Evolutionary conservation across 2,113 vertebrate species (phyloP).

Genomic region (Numenius arquata): DNA sequence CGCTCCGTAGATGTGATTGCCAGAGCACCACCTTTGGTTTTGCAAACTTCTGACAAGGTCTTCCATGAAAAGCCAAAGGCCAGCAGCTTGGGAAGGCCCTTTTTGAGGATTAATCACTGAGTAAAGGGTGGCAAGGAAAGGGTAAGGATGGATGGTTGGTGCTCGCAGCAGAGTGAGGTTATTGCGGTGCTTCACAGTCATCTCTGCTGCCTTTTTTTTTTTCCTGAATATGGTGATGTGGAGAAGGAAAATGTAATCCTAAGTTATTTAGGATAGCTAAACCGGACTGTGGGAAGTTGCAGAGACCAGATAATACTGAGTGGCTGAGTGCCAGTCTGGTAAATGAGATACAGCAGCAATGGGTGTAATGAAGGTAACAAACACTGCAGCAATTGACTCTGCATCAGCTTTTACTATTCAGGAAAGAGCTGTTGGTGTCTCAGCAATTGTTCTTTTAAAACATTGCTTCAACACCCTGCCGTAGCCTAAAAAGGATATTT

Average conservation of each 20-base stretch:
- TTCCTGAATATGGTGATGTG: too few species aligned
- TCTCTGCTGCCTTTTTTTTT: not conserved
- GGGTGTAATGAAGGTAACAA: not conserved
- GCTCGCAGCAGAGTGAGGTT: fast-evolving
- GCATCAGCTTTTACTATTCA: not conserved
- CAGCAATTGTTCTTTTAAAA: not conserved
- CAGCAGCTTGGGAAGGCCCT: not conserved
- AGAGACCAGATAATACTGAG: not conserved
- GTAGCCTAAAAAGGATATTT: not conserved
- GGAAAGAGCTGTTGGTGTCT: not conserved
- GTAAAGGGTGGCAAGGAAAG: not conserved
- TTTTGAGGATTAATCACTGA: not conserved
- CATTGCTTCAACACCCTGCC: fast-evolving
- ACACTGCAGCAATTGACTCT: not conserved
- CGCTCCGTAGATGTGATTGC: fast-evolving
- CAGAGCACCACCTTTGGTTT: fast-evolving
- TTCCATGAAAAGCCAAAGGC: fast-evolving
- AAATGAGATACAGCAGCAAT: fast-evolving
- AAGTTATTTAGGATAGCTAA: not conserved
- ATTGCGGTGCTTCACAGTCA: not conserved
- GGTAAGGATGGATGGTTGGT: not conserved
- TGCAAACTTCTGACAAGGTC: too few species aligned
- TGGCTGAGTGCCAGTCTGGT: not conserved
- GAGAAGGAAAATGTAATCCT: not conserved
- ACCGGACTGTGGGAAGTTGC: not conserved